These are phyloP conservation scores for Catostylus mosaicus DNA, from an alignment of 30 jellyfish, hydroid and myxozoan species.

Conservation along the genomic window DNA sequence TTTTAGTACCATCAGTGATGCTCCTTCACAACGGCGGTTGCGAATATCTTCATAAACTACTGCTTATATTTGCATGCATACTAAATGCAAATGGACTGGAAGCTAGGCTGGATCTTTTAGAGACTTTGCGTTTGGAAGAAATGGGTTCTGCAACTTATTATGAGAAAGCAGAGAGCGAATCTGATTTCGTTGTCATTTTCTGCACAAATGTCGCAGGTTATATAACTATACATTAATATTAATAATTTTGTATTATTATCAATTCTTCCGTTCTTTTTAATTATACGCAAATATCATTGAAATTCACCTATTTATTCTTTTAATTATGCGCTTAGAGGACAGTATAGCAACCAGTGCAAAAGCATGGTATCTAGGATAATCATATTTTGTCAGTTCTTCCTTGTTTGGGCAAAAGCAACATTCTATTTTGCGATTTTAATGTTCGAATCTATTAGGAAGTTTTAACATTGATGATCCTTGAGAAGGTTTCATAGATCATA, in stretches of 20 bases:
- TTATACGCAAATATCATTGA: too few relatives aligned
- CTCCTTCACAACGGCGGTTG: slow-evolving; percentile 51
- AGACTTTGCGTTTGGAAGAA: slow-evolving; percentile 3
- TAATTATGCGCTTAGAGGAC: too few relatives aligned
- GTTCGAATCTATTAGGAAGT: too few relatives aligned
- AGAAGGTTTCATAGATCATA: too few relatives aligned
- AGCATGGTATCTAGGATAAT: not conserved
- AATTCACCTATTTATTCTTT: too few relatives aligned
- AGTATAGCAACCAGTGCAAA: not conserved
- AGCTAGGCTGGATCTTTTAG: slow-evolving; percentile 40
- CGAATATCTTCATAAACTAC: slow-evolving; percentile 18
- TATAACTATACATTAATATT: not conserved
- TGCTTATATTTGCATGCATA: slow-evolving; percentile 32
- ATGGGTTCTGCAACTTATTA: slow-evolving; percentile 28
- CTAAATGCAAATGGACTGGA: slow-evolving; percentile 36
- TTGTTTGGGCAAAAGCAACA: too few relatives aligned
- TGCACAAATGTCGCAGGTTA: slow-evolving; percentile 33
- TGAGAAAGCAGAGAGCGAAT: slow-evolving; percentile 25
- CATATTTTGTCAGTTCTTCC: too few relatives aligned
- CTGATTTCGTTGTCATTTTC: slow-evolving; percentile 23
- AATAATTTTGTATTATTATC: not conserved
- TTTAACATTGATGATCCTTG: too few relatives aligned
- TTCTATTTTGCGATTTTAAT: too few relatives aligned
- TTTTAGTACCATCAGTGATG: slow-evolving; percentile 23
- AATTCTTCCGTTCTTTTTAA: not conserved